Evolutionary conservation across 2,797 vertebrate genomes (phyloP), one percentile per base, ranked within the genome.

Genomic region (Gymnoscopelus microlampas): DNA sequence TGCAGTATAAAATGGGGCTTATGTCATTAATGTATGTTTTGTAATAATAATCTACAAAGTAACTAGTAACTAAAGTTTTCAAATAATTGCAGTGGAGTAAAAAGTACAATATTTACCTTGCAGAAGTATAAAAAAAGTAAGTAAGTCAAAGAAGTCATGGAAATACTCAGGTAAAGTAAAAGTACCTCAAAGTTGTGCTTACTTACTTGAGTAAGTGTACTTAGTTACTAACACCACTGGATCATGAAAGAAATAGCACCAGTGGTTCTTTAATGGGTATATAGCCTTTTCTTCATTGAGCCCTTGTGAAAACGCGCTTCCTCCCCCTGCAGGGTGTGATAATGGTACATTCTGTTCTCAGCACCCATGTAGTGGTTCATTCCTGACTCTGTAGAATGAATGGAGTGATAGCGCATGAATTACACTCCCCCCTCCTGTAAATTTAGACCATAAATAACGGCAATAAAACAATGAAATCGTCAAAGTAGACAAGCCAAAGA

Each of bases 201-300:
- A n/a, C n/a, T n/a, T n/a, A n/a, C n/a, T n/a, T 1, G 39, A 44
- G 39, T 44, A 44, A 44, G 10, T 44, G 39, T 44, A 9, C 8
- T 44, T 10, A 2, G 8, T 44, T 44, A 9, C 39, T 8, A 39
- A 0, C 8, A 44, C 39, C 39, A 10, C 8, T 44, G 50, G 12
- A 15, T 51, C 29, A 63, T 76, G 57, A 83, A 81, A 78, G 54
- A 79, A 75, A 72, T 23, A 71, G 55, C 71, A 69, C 58, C 57
- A 63, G 47, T 73, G 64, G 75, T 80, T 58, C 50, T 48, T 68
- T 60, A 68, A 72, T 53, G 60, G 63, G 9, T 26, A 14, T 26
- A 14, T 32, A 35, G 12, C 13, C n/a, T 32, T 72, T 69, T 67
- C 76, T 67, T 66, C 48, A 66, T 13, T 75, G 70, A 56, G 59